These are phyloP conservation scores for Papilio xuthus DNA, from an alignment of 1,140 invertebrate genomes.

Conservation along the genomic window DNA sequence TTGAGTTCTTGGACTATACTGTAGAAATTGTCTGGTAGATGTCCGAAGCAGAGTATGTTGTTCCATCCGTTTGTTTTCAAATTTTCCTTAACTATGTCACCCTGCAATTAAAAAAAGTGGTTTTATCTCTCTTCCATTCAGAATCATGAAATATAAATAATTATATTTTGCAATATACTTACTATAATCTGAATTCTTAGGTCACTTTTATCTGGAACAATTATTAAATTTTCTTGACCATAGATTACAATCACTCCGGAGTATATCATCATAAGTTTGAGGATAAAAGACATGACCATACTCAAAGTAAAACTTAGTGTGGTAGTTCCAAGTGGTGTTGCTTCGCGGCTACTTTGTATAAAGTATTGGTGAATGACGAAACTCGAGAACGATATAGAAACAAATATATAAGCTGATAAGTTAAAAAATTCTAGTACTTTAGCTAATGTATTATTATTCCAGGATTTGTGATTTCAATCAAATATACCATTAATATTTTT, in stretches of 20 bases:
- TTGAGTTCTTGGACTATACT: conserved; percentile 47
- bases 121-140: neutral
- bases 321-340: neutral
- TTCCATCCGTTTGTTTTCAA: conserved; percentile 62
- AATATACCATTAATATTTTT: conserved; percentile 14
- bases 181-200: conserved; percentile 50
- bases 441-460: conserved; percentile 10
- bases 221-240: conserved; percentile 7
- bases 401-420: neutral
- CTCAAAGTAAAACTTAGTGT: neutral
- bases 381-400: neutral
- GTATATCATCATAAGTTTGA: conserved; percentile 17
- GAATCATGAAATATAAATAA: neutral
- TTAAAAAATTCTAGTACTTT: conserved; percentile 17
- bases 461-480: neutral
- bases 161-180: conserved; percentile 40
- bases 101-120: conserved; percentile 49
- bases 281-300: neutral
- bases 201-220: conserved; percentile 32
- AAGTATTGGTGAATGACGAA: neutral
- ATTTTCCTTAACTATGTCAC: conserved; percentile 52
- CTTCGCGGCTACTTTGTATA: neutral
- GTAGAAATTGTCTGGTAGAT: conserved; percentile 57
- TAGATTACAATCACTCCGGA: neutral
- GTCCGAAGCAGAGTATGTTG: conserved; percentile 57